Conservation (phyloP, 35 echinoderm and acorn worm species). For the Acanthaster planci region DNA sequence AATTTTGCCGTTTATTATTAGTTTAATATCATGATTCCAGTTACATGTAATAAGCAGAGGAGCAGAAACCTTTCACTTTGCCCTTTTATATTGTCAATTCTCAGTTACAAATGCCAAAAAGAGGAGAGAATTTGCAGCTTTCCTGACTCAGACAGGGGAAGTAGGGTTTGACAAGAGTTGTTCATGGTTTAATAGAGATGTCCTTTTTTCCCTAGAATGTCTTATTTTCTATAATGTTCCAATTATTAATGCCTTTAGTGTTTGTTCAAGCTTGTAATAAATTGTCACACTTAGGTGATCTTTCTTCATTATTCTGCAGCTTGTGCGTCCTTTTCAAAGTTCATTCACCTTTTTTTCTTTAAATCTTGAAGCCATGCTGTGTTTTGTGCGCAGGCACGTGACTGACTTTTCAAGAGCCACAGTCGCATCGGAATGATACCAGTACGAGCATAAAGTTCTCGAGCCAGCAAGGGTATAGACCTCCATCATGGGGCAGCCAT, state of each 20-base stretch:
- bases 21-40: constrained; percentile 9
- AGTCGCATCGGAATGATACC: too few species aligned
- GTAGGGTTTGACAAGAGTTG: background rate
- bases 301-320: constrained; percentile 11
- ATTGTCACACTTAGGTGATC: constrained; percentile 33
- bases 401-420: too few species aligned
- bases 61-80: background rate
- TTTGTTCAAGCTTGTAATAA: constrained; percentile 31
- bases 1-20: constrained; percentile 23
- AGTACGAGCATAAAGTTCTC: too few species aligned
- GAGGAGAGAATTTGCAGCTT: background rate
- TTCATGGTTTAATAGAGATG: constrained; percentile 20
- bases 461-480: too few species aligned
- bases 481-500: too few species aligned
- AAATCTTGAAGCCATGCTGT: too few species aligned
- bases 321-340: too few species aligned
- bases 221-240: constrained; percentile 30
- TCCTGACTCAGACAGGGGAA: background rate
- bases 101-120: constrained; percentile 17
- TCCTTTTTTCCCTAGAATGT: constrained; percentile 15
- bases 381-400: too few species aligned
- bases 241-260: constrained; percentile 26
- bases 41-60: background rate
- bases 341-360: too few species aligned
- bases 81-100: background rate